Evolutionary conservation across 1,140 invertebrate genomes (phyloP), one percentile per base, ranked within the genome.

Genomic region (Chelonus insularis): DNA sequence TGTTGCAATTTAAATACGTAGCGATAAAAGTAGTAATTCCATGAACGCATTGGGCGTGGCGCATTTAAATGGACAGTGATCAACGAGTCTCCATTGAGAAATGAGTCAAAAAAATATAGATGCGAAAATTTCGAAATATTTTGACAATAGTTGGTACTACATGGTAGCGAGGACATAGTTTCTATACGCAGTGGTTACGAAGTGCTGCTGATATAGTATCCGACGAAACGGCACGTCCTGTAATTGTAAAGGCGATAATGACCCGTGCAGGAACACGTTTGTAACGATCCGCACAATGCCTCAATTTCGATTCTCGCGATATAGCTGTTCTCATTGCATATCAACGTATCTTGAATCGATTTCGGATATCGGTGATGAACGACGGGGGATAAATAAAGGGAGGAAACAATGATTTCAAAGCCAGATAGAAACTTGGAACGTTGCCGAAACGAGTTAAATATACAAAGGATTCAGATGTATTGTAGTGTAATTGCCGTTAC

Each of bases 241-340:
- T 62, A 65, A 65, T 65, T 65, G 61, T 65, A 59, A 62, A 65
- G 45, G 59, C 36, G 56, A 65, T 65, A 65, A 65, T 65, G 63
- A 61, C 59, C 63, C 63, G 59, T 62, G 51, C 56, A 65, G 54
- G 57, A 55, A 61, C 34, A 39, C 50, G 50, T 62, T 65, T 65
- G 64, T 60, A 59, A 61, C 55, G 43, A 65, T 65, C 39, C 36
- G 12, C 37, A 57, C 56, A 41, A 55, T 58, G 41, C 50, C 43
- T 51, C 41, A 39, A 54, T 57, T 52, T 45, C 36, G 29, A 7
- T 52, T 36, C 45, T 43, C 14, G 16, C 43, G 59, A 61, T 61
- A 61, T 21, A 55, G 29, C 18, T 29, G 29, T 61, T 61, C 51
- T 61, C 41, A 55, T 61, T 47, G 36, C 48, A 55, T 61, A 55